Evolutionary conservation across 1,140 invertebrate species (phyloP).

Genomic region (Venturia canescens): DNA sequence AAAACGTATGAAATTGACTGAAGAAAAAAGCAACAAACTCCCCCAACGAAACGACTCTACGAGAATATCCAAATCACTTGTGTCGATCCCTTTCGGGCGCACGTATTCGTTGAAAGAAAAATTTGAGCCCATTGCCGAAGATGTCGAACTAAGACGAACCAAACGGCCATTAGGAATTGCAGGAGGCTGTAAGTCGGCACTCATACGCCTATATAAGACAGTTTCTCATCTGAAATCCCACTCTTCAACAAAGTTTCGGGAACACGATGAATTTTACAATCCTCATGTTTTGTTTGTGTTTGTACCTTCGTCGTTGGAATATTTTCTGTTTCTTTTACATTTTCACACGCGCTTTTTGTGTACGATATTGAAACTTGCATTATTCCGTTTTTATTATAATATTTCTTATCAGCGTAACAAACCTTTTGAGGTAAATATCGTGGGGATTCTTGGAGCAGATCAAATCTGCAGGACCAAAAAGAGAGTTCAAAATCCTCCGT

Average conservation of each 20-base stretch:
- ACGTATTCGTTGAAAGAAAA: slow-evolving; percentile 65
- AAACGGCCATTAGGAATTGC: slow-evolving; percentile 46
- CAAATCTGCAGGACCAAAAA: too few relatives aligned
- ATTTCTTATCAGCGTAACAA: too few relatives aligned
- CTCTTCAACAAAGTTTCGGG: not conserved
- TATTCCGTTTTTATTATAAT: too few relatives aligned
- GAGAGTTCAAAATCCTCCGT: too few relatives aligned
- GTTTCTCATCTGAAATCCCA: slow-evolving; percentile 9
- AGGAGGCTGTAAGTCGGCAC: slow-evolving; percentile 64
- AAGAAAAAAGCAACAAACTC: not conserved
- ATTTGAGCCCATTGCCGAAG: slow-evolving; percentile 65
- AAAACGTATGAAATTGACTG: slow-evolving; percentile 41
- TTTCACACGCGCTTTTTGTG: not conserved
- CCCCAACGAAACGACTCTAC: not conserved
- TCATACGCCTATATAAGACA: slow-evolving; percentile 30
- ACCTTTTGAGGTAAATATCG: too few relatives aligned
- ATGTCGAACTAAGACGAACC: slow-evolving; percentile 59
- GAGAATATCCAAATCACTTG: not conserved
- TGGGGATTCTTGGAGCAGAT: too few relatives aligned
- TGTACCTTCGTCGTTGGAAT: not conserved
- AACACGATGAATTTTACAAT: not conserved
- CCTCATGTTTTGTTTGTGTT: not conserved
- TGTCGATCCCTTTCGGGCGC: slow-evolving; percentile 46
- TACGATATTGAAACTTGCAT: too few relatives aligned
- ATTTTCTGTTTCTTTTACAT: not conserved